phyloP scores from a whole-genome alignment of 2,888 invertebrate species.

The Drosophila colorata region DNA sequence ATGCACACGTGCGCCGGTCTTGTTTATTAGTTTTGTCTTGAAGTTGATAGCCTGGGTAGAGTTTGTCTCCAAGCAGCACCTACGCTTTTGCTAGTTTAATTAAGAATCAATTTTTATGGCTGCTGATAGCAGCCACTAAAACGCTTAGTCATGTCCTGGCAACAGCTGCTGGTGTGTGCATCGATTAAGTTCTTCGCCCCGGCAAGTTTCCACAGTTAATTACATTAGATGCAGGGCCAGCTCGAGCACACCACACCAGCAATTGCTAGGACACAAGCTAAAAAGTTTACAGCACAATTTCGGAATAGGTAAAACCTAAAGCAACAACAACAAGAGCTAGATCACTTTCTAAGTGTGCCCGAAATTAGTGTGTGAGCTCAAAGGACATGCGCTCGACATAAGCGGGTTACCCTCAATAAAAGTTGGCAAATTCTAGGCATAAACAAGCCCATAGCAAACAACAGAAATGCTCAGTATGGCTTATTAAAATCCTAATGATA shows the following conservation, averaged over 20 bases:
- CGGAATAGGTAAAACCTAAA: conserved; percentile 24
- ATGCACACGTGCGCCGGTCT: conserved; percentile 25
- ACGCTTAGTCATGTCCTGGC: conserved; percentile 49
- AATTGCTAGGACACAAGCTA: conserved; percentile 46
- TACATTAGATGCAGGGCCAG: conserved; percentile 54
- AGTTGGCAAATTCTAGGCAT: conserved; percentile 38
- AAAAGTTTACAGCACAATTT: conserved; percentile 38
- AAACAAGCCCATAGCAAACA: conserved; percentile 52
- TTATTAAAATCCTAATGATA: conserved; percentile 78
- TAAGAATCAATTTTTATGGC: conserved; percentile 77
- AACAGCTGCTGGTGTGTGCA: conserved; percentile 40
- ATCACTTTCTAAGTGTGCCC: conserved; percentile 39
- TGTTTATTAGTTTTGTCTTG: conserved; percentile 46
- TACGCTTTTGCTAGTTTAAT: conserved; percentile 65
- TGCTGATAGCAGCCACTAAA: conserved; percentile 65
- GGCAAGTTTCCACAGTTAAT: conserved; percentile 66
- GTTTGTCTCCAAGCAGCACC: conserved; percentile 7
- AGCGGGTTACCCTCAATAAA: conserved; percentile 26
- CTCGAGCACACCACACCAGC: conserved; percentile 13
- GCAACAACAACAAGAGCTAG: conserved; percentile 12
- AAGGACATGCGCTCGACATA: conserved; percentile 18
- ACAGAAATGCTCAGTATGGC: conserved; percentile 51
- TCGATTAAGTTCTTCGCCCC: conserved; percentile 68
- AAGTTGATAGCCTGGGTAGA: conserved; percentile 29
- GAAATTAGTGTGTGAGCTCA: conserved; percentile 47